Base-by-base conservation (phyloP, 2,797 vertebrate species). In the Echeneis naucrates region DNA sequence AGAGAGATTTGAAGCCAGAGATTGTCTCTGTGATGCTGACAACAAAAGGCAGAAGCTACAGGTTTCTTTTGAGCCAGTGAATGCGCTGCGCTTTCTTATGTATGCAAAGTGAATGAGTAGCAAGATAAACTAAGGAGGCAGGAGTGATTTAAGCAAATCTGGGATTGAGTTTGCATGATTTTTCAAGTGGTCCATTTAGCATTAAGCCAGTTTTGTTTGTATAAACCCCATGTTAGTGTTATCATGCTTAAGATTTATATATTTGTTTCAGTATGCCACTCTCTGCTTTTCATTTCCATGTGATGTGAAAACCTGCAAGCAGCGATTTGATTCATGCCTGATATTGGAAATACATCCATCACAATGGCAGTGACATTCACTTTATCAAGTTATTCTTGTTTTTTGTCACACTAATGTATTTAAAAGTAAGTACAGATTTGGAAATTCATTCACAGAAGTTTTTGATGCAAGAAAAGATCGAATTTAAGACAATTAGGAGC, bases 11-110 rank as follows among this genome's bases (percentile, higher is more conserved):
- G 55, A 75, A 78, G 51, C 10, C 14, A 32, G 35, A 8, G n/a
- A 21, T 27, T 32, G 33, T 5, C 53, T 81, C 56, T 72, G 38
- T 69, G 16, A 74, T 7, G 12, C 68, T 37, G 77, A 82, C 61
- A 77, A 72, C 80, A 81, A 68, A 77, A 51, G 57, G 40, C 35
- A 19, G 56, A 55, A 24, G 72, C 71, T 54, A 73, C 87, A 85
- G 66, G 79, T 82, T 72, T 71, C 50, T 13, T 54, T 40, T 32
- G 52, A 37, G 45, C 23, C 7, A 11, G 23, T 0, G 11, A 27
- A 63, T 16, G 24, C 11, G 17, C n/a, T 12, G 23, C 19, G 53
- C 62, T 78, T 69, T 33, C 12, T 50, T 5, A 24, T 6, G 24
- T 16, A 42, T 27, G 19, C 3, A 13, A 44, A 63, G 27, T n/a